Percentiles rank a stretch among this genome's conserved stretches.
phyloP scores from a whole-genome alignment of 1,140 invertebrate species.

The Dinothrombium tinctorium region DNA sequence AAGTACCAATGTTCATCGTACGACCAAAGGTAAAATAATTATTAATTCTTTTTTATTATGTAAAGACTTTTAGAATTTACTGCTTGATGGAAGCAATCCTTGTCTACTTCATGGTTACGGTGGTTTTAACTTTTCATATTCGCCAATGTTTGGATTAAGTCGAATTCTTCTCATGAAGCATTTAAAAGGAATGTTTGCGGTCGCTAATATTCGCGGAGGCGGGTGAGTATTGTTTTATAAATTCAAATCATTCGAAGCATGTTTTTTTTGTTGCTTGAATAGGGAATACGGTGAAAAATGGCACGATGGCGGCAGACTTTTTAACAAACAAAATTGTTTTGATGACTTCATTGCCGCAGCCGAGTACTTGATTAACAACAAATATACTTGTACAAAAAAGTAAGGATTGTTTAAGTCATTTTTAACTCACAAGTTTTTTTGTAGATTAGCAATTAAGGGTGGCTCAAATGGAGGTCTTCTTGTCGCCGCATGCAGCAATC shows the following conservation, averaged over 20 bases:
- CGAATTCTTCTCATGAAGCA: constrained; percentile 70
- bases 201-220: constrained; percentile 86
- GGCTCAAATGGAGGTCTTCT: constrained; percentile 89
- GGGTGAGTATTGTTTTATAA: constrained; percentile 33
- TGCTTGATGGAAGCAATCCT: constrained; percentile 40
- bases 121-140: constrained; percentile 78
- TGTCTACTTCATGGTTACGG: constrained; percentile 87
- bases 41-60: constrained; percentile 6
- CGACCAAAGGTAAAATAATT: constrained; percentile 47
- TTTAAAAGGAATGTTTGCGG: constrained; percentile 60
- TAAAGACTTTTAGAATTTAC: neutral
- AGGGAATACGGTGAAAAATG: constrained; percentile 92
- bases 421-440: constrained; percentile 9
- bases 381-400: constrained; percentile 49
- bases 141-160: constrained; percentile 56
- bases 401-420: constrained; percentile 12
- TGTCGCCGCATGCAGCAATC: constrained; percentile 74
- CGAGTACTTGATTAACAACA: constrained; percentile 57
- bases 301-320: constrained; percentile 73
- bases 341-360: constrained; percentile 86
- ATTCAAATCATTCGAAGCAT: constrained; percentile 7
- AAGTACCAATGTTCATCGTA: constrained; percentile 92
- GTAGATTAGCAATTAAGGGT: constrained; percentile 56
- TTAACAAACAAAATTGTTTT: constrained; percentile 92
- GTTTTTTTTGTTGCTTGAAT: constrained; percentile 15